A percentile compares a stretch with the other conserved stretches of the same genome.
Conservation (phyloP, 2,888 invertebrate species). For the Drosophila meridiana region DNA sequence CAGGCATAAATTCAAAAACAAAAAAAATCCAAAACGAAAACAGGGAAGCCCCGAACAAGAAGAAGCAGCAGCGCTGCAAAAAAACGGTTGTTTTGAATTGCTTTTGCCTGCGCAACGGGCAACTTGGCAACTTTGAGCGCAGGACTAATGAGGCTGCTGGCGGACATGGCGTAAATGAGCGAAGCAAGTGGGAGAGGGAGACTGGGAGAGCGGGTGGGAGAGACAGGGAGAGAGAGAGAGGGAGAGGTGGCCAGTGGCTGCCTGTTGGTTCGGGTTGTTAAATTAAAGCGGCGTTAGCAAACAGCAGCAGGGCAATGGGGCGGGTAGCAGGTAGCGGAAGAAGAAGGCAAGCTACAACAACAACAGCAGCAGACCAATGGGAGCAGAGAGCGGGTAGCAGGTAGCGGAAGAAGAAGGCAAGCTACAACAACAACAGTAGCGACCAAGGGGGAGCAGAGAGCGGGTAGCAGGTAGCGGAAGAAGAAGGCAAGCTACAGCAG, state of each 20-base stretch:
- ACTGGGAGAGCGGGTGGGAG: not conserved
- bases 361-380: not conserved
- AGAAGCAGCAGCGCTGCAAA: constrained; percentile 14
- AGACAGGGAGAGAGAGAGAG: not conserved
- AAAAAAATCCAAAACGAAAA: constrained; percentile 1
- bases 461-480: not conserved
- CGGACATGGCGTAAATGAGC: constrained; percentile 61
- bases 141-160: constrained; percentile 67
- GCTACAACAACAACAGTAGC: constrained; percentile 1
- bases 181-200: not conserved
- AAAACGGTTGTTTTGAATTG: constrained; percentile 65
- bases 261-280: constrained; percentile 31
- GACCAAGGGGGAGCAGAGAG: not conserved
- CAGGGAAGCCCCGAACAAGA: constrained; percentile 18
- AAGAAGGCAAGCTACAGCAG: constrained; percentile 8
- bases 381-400: not conserved
- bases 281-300: constrained; percentile 41
- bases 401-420: not conserved
- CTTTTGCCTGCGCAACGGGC: constrained; percentile 52
- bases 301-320: not conserved
- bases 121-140: constrained; percentile 62
- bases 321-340: not conserved
- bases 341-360: constrained; percentile 8
- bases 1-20: constrained; percentile 50
- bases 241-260: not conserved